phyloP scores from a whole-genome alignment of 2,888 invertebrate genomes.

The Oscheius sp. region DNA sequence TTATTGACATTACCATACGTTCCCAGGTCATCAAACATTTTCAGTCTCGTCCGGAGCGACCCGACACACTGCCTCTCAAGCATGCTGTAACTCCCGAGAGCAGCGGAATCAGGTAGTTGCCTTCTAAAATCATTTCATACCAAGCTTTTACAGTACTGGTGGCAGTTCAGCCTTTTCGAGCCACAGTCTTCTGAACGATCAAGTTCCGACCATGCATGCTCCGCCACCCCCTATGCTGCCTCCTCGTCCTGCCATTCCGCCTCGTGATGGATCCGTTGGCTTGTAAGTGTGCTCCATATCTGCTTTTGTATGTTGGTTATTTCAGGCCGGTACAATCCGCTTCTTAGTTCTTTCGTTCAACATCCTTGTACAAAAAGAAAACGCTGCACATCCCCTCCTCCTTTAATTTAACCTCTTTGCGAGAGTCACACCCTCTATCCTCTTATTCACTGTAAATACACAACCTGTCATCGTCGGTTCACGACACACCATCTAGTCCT shows the following conservation, averaged over 20 bases:
- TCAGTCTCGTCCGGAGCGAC: constrained; percentile 23
- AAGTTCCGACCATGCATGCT: constrained; percentile 27
- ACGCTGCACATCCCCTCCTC: background rate
- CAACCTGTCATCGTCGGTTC: background rate
- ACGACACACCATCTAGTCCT: constrained; percentile 1
- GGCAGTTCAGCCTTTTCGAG: constrained; percentile 32
- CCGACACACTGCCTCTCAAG: constrained; percentile 19
- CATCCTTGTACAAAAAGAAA: background rate
- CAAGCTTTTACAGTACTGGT: constrained; percentile 14
- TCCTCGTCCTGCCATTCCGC: constrained; percentile 35
- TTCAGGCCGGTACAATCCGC: constrained; percentile 24
- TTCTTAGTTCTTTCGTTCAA: background rate
- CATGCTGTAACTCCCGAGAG: constrained; percentile 25
- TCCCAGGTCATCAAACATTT: background rate
- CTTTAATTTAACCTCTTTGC: background rate
- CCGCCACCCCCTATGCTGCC: constrained; percentile 27
- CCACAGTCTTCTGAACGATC: constrained; percentile 5
- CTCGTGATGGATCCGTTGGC: constrained; percentile 35
- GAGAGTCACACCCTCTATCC: background rate
- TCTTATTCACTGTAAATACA: background rate
- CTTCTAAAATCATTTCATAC: too few relatives aligned
- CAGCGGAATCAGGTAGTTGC: constrained; percentile 18
- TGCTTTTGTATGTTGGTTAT: background rate
- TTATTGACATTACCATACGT: too few relatives aligned
- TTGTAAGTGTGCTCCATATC: constrained; percentile 23